Conservation (phyloP, 2,888 invertebrate genomes). For the Tetanocera ferruginea region DNA sequence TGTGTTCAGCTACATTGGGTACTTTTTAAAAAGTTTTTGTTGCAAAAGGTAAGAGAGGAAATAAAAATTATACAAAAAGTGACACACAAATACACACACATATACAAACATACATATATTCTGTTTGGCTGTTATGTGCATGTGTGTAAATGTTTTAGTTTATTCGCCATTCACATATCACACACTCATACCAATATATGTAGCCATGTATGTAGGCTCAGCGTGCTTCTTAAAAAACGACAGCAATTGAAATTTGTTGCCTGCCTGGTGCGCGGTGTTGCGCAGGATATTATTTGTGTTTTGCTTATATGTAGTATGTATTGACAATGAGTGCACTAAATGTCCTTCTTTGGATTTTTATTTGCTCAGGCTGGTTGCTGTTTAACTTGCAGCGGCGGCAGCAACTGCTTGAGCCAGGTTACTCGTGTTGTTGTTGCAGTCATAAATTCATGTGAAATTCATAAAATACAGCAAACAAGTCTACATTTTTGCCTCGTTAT, state of each 20-base stretch:
- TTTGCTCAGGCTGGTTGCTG: neutral
- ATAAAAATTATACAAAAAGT: neutral
- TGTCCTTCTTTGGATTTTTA: neutral
- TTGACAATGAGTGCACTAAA: slow-evolving; percentile 19
- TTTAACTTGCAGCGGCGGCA: neutral
- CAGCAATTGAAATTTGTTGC: slow-evolving; percentile 20
- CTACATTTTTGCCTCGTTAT: neutral
- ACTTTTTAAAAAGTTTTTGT: neutral
- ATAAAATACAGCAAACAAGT: neutral
- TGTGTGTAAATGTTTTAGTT: neutral
- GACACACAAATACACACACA: neutral
- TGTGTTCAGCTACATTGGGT: neutral
- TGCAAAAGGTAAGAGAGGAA: neutral
- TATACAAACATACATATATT: neutral
- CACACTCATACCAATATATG: neutral
- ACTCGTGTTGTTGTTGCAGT: neutral
- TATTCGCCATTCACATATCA: neutral
- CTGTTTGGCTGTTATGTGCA: neutral
- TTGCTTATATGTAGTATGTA: slow-evolving; percentile 3
- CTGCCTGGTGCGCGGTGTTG: neutral
- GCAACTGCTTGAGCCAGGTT: neutral
- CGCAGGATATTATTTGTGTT: slow-evolving; percentile 7
- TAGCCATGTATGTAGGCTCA: too few species aligned
- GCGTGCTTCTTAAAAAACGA: neutral
- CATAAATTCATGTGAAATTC: slow-evolving; percentile 26